These are phyloP conservation scores for Euura saliciscinereae DNA, from an alignment of 1,140 invertebrate genomes.

Conservation along the genomic window DNA sequence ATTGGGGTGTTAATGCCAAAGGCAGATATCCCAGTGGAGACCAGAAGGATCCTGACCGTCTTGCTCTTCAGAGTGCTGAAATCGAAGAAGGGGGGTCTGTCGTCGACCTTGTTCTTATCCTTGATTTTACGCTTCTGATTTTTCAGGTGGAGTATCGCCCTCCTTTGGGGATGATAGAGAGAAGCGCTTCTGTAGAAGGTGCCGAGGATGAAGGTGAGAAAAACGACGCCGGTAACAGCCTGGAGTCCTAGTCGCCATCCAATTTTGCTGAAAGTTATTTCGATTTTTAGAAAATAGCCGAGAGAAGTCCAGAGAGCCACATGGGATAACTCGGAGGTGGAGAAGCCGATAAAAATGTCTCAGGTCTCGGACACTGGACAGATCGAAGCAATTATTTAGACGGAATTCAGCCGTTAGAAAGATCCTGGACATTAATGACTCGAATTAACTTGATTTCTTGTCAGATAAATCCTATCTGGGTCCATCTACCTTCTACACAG, in stretches of 20 bases:
- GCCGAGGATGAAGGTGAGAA: constrained; percentile 84
- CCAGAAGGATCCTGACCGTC: constrained; percentile 81
- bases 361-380: neutral
- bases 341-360: neutral
- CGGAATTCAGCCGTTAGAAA: neutral
- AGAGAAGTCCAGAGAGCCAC: neutral
- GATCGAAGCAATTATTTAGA: neutral
- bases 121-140: constrained; percentile 87
- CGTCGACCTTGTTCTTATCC: constrained; percentile 75
- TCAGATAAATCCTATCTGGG: neutral
- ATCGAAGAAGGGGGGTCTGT: constrained; percentile 84
- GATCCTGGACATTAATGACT: neutral
- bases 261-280: constrained; percentile 67
- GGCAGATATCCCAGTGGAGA: constrained; percentile 78
- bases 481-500: too few relatives aligned
- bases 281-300: constrained; percentile 25
- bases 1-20: constrained; percentile 88
- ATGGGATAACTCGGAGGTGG: neutral
- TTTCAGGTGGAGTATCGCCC: constrained; percentile 89
- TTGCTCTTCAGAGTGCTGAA: constrained; percentile 83
- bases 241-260: constrained; percentile 89
- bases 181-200: constrained; percentile 90
- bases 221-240: constrained; percentile 82
- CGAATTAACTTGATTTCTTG: constrained; percentile 13
- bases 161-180: constrained; percentile 86